Evolutionary conservation across 2,113 vertebrate species (phyloP).

Genomic region (Cinclus mexicanus): DNA sequence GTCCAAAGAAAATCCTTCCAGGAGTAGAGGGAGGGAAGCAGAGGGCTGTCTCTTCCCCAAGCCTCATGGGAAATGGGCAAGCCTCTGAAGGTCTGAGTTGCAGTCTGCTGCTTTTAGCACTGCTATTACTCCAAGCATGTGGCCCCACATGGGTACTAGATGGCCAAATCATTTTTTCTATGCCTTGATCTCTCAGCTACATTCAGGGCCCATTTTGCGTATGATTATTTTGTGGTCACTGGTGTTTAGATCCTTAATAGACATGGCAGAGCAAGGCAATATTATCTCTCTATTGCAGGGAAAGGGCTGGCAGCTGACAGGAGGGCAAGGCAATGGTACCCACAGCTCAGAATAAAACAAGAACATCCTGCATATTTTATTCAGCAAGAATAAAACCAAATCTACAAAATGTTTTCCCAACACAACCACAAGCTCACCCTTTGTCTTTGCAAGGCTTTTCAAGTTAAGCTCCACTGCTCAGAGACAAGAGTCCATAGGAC

Average conservation of each 20-base stretch:
- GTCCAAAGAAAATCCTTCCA: background rate
- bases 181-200: background rate
- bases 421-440: background rate
- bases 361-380: too few relatives aligned
- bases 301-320: background rate
- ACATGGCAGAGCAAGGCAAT: background rate
- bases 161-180: background rate
- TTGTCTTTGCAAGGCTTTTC: background rate
- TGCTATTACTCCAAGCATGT: background rate
- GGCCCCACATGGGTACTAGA: fast-evolving
- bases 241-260: background rate
- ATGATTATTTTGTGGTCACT: background rate
- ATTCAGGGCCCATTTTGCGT: background rate
- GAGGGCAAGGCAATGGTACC: background rate
- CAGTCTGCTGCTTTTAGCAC: background rate
- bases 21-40: background rate
- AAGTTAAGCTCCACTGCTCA: background rate
- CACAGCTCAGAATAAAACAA: background rate
- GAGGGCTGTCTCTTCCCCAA: background rate
- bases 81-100: background rate
- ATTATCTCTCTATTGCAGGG: background rate
- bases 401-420: background rate
- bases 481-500: background rate
- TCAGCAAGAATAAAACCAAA: background rate
- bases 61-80: background rate